phyloP scores from a whole-genome alignment of 2,888 invertebrate genomes.

The Athrips mouffetella region DNA sequence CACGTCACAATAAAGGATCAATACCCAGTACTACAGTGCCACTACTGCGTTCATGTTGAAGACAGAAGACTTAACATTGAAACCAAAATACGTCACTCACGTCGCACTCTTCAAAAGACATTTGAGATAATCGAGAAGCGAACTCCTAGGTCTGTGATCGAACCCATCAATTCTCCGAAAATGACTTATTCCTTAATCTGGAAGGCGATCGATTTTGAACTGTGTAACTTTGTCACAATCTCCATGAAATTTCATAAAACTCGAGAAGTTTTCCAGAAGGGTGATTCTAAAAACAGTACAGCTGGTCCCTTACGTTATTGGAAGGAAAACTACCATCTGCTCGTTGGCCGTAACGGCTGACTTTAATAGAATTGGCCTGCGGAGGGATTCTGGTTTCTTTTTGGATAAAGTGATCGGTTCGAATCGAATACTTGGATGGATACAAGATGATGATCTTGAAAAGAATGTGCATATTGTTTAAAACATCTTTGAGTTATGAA shows the following conservation, averaged over 20 bases:
- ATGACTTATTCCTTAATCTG: background rate
- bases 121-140: slow-evolving; percentile 1
- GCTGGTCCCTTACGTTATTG: slow-evolving; percentile 17
- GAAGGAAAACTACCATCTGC: slow-evolving; percentile 18
- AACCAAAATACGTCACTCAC: too few relatives aligned
- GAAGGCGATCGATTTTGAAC: background rate
- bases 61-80: too few relatives aligned
- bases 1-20: too few relatives aligned
- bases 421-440: background rate
- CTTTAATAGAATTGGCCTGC: slow-evolving; percentile 4
- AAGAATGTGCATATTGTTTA: too few relatives aligned
- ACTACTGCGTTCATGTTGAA: too few relatives aligned
- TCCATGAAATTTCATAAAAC: background rate
- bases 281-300: slow-evolving; percentile 10
- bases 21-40: too few relatives aligned
- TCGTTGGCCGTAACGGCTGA: slow-evolving; percentile 5
- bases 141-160: too few relatives aligned
- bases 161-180: background rate
- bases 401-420: background rate
- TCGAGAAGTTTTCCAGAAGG: background rate
- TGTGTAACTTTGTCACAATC: background rate
- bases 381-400: slow-evolving; percentile 1
- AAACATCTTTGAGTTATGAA: too few relatives aligned
- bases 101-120: background rate
- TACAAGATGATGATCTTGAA: background rate